A percentile compares a stretch with the other conserved stretches of the same genome.
phyloP scores from a whole-genome alignment of 2,113 vertebrate genomes.

The Labrus mixtus region DNA sequence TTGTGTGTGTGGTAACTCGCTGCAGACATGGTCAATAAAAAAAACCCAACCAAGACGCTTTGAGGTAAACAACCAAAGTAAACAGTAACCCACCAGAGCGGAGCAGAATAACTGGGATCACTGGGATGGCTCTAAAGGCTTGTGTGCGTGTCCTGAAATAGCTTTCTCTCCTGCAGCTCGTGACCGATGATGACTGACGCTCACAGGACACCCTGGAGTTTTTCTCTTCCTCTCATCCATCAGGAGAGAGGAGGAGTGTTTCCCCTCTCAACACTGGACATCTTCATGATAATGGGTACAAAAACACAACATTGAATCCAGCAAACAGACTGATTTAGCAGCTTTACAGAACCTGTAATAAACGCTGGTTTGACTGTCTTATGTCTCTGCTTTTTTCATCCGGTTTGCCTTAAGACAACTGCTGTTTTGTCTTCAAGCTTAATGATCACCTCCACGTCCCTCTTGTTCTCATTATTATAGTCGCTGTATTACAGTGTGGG shows the following conservation, averaged over 20 bases:
- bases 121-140: neutral
- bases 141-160: constrained; percentile 16
- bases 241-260: constrained; percentile 4
- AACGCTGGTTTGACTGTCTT: neutral
- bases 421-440: neutral
- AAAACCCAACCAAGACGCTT: constrained; percentile 7
- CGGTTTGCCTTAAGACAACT: neutral
- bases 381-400: neutral
- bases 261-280: neutral
- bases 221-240: constrained; percentile 19
- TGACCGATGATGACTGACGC: constrained; percentile 11
- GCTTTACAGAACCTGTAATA: neutral
- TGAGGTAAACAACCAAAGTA: constrained; percentile 1
- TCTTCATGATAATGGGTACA: neutral
- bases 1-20: neutral
- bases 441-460: constrained; percentile 30
- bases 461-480: neutral
- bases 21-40: neutral
- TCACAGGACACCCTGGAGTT: constrained; percentile 28
- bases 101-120: constrained; percentile 5
- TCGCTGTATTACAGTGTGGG: constrained; percentile 11
- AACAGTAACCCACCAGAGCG: neutral
- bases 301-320: constrained; percentile 3
- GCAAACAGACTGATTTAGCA: neutral
- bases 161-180: neutral